Evolutionary conservation across 2,797 vertebrate genomes (phyloP), one percentile per base, ranked within the genome.

Genomic region (Anomalospiza imberbis): DNA sequence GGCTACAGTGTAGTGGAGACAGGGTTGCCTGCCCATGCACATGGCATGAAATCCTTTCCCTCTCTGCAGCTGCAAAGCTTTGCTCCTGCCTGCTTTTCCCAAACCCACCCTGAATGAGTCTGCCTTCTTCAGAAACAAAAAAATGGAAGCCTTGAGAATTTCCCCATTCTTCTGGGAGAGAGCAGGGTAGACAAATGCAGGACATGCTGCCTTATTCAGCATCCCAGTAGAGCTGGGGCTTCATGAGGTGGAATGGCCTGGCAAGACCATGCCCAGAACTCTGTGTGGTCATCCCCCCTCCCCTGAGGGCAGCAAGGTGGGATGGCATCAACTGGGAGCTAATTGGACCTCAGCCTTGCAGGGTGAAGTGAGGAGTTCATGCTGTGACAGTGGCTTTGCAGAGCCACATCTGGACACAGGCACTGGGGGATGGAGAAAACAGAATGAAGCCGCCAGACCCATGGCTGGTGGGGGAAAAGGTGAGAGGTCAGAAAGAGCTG

Each of bases 321-420:
- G 38, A 50, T 44, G 55, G 21, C 3, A 1, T 24, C 3, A 1
- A 1, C 31, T 42, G 66, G 28, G 34, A 22, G 13, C 6, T 76
- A 31, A 11, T 1, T 58, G 76, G 29, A 68, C 32, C 34, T 0
- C 2, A 19, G 16, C 32, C 34, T 61, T 36, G 47, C 54, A 75
- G 22, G 28, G 6, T 0, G 2, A 84, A 32, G 34, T 0, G 1
- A 11, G 21, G 25, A 44, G 66, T 7, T 88, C 3, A 3, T 1
- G 6, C 16, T 57, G 0, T 15, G 28, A 32, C 44, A 66, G 57
- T 0, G 2, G 44, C n/a, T 83, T 75, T 85, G 34, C 45, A 85
- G 66, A 53, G 28, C 9, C 29, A 38, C 24, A 9, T 25, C 36
- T 36, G 63, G 48, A 24, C 18, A 28, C 0, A 4, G 34, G 28